Evolutionary conservation across 2,888 invertebrate genomes (phyloP).

Genomic region (Lycia hirtaria): DNA sequence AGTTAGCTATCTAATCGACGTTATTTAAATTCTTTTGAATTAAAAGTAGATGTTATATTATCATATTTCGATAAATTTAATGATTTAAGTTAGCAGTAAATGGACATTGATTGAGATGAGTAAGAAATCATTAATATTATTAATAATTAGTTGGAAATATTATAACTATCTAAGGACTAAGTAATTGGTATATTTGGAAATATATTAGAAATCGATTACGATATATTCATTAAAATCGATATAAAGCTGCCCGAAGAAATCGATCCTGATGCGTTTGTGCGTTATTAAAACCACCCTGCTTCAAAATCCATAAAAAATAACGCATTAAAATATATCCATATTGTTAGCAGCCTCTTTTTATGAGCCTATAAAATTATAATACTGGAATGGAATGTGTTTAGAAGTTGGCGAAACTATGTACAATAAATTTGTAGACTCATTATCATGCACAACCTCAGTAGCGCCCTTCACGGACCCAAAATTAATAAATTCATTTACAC

Average conservation of each 20-base stretch:
- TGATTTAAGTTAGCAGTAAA: conserved; percentile 7
- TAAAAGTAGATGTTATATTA: conserved; percentile 16
- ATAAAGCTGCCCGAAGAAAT: conserved; percentile 47
- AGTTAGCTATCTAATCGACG: conserved; percentile 40
- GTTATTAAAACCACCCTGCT: conserved; percentile 69
- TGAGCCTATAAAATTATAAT: conserved; percentile 48
- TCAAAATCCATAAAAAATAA: conserved; percentile 50
- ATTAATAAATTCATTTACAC: conserved; percentile 35
- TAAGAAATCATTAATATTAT: conserved; percentile 8
- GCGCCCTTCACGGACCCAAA: conserved; percentile 42
- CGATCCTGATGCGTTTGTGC: conserved; percentile 65
- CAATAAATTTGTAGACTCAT: conserved; percentile 50
- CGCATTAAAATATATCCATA: conserved; percentile 33
- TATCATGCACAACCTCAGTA: conserved; percentile 60
- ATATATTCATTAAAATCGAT: conserved; percentile 13
- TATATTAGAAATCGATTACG: conserved; percentile 14
- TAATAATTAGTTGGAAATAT: conserved; percentile 22
- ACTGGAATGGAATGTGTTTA: conserved; percentile 49
- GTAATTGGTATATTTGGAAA: conserved; percentile 14
- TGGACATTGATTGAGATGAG: conserved; percentile 24
- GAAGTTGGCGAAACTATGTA: conserved; percentile 52
- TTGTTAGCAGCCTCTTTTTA: conserved; percentile 44
- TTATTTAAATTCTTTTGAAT: conserved; percentile 32
- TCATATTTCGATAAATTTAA: conserved; percentile 9
- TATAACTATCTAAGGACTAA: conserved; percentile 19